Evolutionary conservation across 1,140 invertebrate genomes (phyloP).

Genomic region (Aphaenogaster rudis): DNA sequence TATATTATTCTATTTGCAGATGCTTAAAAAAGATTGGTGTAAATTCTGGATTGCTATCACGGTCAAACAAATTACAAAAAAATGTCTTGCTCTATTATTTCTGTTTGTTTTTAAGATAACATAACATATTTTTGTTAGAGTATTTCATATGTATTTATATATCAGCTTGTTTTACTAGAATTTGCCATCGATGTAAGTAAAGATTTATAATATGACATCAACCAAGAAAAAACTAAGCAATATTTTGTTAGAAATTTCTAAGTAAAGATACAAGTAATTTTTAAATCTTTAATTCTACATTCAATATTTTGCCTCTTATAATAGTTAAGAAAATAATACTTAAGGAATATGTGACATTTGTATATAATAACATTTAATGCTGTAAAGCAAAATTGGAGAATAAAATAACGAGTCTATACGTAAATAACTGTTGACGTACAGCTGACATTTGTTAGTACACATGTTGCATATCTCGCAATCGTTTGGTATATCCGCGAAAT

Average conservation of each 20-base stretch:
- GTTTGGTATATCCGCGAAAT: not conserved
- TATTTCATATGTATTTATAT: not conserved
- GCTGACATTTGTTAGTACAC: not conserved
- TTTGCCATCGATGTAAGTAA: not conserved
- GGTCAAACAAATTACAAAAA: not conserved
- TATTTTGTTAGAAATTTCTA: not conserved
- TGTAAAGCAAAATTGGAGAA: constrained; percentile 4
- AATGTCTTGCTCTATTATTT: not conserved
- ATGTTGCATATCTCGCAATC: not conserved
- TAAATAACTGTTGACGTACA: constrained; percentile 2
- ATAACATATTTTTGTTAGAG: not conserved
- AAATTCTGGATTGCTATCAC: not conserved
- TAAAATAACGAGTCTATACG: constrained; percentile 20
- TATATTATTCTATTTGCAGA: not conserved
- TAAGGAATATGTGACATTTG: constrained; percentile 26
- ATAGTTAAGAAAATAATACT: constrained; percentile 25
- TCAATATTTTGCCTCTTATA: constrained; percentile 32
- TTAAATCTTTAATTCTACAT: constrained; percentile 2
- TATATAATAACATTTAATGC: constrained; percentile 11
- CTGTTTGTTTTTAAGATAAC: not conserved
- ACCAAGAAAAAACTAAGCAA: not conserved
- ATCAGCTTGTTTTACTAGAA: constrained; percentile 14
- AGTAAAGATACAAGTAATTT: not conserved
- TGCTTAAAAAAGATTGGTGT: not conserved
- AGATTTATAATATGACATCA: not conserved